A percentile compares a stretch with the other conserved stretches of the same genome.
Evolutionary conservation across 2,113 vertebrate species (phyloP).

Genomic region (Labeo rohita): DNA sequence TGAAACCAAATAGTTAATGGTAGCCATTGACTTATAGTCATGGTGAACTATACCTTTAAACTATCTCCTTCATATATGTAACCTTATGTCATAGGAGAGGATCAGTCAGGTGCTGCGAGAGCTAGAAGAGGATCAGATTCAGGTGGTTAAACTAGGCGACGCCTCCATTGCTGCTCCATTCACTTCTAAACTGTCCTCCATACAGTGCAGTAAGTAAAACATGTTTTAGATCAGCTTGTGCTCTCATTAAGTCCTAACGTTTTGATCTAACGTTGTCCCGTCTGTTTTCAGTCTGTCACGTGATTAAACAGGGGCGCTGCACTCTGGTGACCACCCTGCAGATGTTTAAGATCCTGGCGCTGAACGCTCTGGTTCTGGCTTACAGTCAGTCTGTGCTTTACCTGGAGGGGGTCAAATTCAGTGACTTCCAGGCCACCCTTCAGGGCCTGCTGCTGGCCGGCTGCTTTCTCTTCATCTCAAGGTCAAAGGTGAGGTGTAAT

Average conservation of each 20-base stretch:
- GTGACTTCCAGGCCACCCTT: constrained; percentile 94
- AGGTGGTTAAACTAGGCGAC: constrained; percentile 93
- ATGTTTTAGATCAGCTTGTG: too few species aligned
- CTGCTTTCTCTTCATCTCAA: constrained; percentile 98
- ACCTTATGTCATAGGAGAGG: constrained; percentile 78
- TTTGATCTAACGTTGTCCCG: background rate
- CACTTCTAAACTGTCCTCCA: constrained; percentile 96
- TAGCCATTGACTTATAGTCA: background rate
- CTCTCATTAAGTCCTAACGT: background rate
- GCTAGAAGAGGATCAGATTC: constrained; percentile 90
- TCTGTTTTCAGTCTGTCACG: constrained; percentile 87
- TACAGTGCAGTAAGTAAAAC: constrained; percentile 90
- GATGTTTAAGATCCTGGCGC: constrained; percentile 97
- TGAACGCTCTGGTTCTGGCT: constrained; percentile 93
- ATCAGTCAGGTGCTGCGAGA: constrained; percentile 93
- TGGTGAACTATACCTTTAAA: background rate
- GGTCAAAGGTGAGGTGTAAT: constrained; percentile 86
- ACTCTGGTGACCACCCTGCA: constrained; percentile 95
- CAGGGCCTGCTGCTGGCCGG: constrained; percentile 93
- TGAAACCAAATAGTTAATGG: background rate
- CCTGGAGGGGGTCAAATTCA: constrained; percentile 96
- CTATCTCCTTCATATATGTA: background rate
- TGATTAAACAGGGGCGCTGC: constrained; percentile 97
- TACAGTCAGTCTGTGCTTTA: constrained; percentile 98
- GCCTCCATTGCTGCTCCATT: constrained; percentile 97